A percentile compares a stretch with the other conserved stretches of the same genome.
Evolutionary conservation across 2,888 invertebrate genomes (phyloP).

Genomic region (Pristionchus arcanus): DNA sequence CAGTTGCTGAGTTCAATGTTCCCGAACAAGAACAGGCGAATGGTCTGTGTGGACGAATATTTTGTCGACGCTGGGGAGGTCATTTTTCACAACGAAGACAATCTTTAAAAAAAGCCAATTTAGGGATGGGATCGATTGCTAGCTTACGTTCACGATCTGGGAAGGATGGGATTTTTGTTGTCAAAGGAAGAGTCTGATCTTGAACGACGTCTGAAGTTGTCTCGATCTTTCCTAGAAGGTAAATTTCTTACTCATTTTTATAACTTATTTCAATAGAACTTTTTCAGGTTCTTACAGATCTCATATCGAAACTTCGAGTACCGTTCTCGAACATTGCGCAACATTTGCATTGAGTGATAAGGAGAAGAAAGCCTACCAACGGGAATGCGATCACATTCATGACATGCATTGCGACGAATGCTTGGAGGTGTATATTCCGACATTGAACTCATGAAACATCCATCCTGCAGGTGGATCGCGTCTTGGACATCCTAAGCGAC

Average conservation of each 20-base stretch:
- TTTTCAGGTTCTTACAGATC: not conserved
- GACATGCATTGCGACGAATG: not conserved
- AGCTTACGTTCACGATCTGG: not conserved
- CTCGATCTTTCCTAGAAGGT: not conserved
- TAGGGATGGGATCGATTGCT: not conserved
- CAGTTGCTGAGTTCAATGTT: not conserved
- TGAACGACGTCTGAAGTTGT: not conserved
- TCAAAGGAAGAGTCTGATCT: not conserved
- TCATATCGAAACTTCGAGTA: not conserved
- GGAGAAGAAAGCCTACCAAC: not conserved
- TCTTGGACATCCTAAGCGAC: too few relatives aligned
- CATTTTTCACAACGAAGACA: not conserved
- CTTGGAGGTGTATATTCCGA: not conserved
- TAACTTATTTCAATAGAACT: too few relatives aligned
- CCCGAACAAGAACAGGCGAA: not conserved
- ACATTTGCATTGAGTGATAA: not conserved
- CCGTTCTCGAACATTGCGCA: not conserved
- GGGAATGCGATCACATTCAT: not conserved
- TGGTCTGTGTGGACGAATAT: not conserved
- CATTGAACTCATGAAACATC: too few relatives aligned
- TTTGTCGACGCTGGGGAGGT: not conserved
- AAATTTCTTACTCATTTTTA: not conserved
- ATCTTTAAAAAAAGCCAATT: not conserved
- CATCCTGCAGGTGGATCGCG: too few relatives aligned
- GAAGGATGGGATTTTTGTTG: not conserved